Evolutionary conservation across 1,140 invertebrate genomes (phyloP), one percentile per base, ranked within the genome.

Genomic region (Stegodyphus mimosarum): DNA sequence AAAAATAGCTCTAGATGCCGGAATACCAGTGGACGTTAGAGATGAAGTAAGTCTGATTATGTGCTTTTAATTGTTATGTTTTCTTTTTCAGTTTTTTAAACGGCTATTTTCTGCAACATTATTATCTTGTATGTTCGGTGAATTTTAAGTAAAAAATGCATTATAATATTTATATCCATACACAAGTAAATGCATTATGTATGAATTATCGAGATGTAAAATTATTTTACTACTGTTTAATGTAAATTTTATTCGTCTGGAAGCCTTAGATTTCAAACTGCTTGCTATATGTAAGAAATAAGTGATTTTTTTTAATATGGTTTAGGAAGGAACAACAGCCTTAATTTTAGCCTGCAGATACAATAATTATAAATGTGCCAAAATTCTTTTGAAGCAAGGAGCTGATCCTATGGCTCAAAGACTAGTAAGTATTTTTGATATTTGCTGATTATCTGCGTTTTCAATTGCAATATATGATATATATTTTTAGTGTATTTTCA

Each of bases 1-100:
- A 74, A 92, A 93, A 76, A 92, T 93, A 88, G 93, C 97, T n/a
- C 92, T 98, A 78, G 95, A 97, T 90, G 96, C 94, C 70, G 96
- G 96, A 88, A 96, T 98, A 64, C 96, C 97, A 91, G 96, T 98
- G 53, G 96, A 98, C 91, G 97, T 95, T 88, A 94, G 94, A 90
- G 96, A 98, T 91, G 94, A 95, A 93, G 96, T 97, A 90, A 92
- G 91, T 13, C 33, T 33, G 33, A 33, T 33, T n/a, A 55, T 49
- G 49, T 55, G 49, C 52, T n/a, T 60, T 55, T 74, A 53, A 55
- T 53, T 63, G 5, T 0, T 33, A 74, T 49, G 10, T 9, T 60
- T 50, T 63, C 48, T 17, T 33, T 17, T 69, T 18, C 6, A 10
- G 66, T 17, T 17, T 69, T 3, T 6, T 69, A 33, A 10, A 67